These are phyloP conservation scores for Aplocera efformata DNA, from an alignment of 2,888 invertebrate species.

Conservation along the genomic window DNA sequence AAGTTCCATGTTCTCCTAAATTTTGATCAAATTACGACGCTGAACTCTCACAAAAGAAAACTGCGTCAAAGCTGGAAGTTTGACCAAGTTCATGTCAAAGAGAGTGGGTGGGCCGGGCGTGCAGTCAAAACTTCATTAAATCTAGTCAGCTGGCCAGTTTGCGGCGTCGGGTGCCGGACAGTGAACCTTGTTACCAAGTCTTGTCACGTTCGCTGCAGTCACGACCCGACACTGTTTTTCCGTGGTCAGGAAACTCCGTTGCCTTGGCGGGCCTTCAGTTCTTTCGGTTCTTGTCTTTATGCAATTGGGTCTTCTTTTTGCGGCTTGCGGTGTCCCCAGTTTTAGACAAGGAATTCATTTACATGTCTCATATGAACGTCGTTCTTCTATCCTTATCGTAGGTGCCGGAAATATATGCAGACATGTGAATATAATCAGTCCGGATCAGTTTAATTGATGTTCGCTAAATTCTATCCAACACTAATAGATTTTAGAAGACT, in stretches of 20 bases:
- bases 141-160: slow-evolving; percentile 54
- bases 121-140: slow-evolving; percentile 56
- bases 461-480: no score
- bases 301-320: slow-evolving; percentile 41
- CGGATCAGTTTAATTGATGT: no score
- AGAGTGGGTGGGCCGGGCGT: slow-evolving; percentile 30
- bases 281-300: slow-evolving; percentile 34
- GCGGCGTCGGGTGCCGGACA: slow-evolving; percentile 36
- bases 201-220: slow-evolving; percentile 56
- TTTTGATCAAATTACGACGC: slow-evolving; percentile 2
- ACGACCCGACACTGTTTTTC: slow-evolving; percentile 54
- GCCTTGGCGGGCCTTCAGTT: slow-evolving; percentile 34
- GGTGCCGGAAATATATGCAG: no score
- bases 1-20: no score
- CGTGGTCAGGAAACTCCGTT: slow-evolving; percentile 57
- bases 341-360: slow-evolving; percentile 10
- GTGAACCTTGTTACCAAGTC: slow-evolving; percentile 42
- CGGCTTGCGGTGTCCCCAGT: slow-evolving; percentile 15
- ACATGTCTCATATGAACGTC: no score
- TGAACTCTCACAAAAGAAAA: slow-evolving; percentile 11
- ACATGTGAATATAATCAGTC: no score
- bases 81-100: slow-evolving; percentile 31
- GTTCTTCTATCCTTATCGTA: no score
- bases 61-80: slow-evolving; percentile 26
- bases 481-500: no score